Percentiles rank a stretch among this genome's conserved stretches.
These are phyloP conservation scores for Lepisosteus oculatus DNA, from an alignment of 2,113 vertebrate genomes.

Conservation along the genomic window DNA sequence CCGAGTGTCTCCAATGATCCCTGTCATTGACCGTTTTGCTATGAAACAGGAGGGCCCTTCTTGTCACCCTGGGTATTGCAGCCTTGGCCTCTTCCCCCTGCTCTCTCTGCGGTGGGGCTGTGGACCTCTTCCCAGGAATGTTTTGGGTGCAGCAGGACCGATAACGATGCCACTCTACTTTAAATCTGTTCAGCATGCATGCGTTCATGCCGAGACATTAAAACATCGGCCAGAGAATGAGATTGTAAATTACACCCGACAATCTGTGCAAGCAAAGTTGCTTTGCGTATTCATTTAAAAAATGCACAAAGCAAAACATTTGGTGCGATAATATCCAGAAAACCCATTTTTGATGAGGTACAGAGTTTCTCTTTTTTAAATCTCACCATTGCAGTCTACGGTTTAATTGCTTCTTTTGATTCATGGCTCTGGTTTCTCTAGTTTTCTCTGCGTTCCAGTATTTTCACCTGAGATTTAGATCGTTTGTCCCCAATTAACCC, in stretches of 20 bases:
- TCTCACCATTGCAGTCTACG: neutral
- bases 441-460: neutral
- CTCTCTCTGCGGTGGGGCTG: too few species aligned
- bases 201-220: slow-evolving; percentile 38
- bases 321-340: neutral
- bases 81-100: too few species aligned
- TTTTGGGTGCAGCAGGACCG: too few species aligned
- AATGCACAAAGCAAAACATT: neutral
- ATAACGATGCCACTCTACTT: too few species aligned
- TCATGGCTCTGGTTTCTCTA: neutral
- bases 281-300: neutral
- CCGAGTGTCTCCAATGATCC: too few species aligned
- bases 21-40: too few species aligned
- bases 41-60: too few species aligned
- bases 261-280: slow-evolving; percentile 47
- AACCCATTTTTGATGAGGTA: neutral
- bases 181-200: too few species aligned
- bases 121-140: too few species aligned
- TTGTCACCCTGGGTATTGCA: too few species aligned
- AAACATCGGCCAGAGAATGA: slow-evolving; percentile 31
- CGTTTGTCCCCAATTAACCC: slow-evolving; percentile 3
- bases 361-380: neutral
- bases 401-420: neutral
- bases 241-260: slow-evolving; percentile 54
- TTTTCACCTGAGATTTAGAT: neutral